phyloP scores from a whole-genome alignment of 2,113 vertebrate species.

The Bos javanicus region DNA sequence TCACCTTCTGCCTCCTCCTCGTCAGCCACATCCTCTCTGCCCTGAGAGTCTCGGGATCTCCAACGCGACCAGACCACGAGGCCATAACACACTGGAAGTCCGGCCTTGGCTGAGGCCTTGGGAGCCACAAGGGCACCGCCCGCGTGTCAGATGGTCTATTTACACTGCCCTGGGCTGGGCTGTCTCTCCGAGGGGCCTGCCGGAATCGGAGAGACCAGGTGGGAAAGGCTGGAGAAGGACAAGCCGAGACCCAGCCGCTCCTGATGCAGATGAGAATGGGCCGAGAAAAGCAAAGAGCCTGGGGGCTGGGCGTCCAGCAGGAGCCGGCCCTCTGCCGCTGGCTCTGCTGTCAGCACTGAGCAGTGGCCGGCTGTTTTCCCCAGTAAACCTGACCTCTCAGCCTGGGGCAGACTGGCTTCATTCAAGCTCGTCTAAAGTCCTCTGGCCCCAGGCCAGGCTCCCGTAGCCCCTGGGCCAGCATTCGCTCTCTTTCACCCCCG shows the following conservation, averaged over 20 bases:
- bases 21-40: not conserved
- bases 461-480: not conserved
- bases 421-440: not conserved
- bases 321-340: rapidly evolving
- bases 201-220: not conserved
- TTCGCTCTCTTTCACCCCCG: not conserved
- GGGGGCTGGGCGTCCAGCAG: not conserved
- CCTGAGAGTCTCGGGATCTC: not conserved
- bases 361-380: not conserved
- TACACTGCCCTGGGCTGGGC: not conserved
- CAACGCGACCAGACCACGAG: not conserved
- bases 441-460: not conserved
- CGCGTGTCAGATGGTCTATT: too few relatives aligned
- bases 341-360: not conserved
- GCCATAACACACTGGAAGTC: not conserved
- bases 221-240: not conserved
- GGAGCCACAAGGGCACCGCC: not conserved
- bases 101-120: not conserved
- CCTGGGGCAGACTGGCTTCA: not conserved
- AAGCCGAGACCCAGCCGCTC: not conserved
- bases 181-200: not conserved
- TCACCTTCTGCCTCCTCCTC: not conserved
- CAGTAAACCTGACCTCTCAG: not conserved
- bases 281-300: not conserved
- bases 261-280: not conserved